Evolutionary conservation across 2,888 invertebrate species (phyloP), one percentile per base, ranked within the genome.

Genomic region (Hirtodrosophila cameraria): DNA sequence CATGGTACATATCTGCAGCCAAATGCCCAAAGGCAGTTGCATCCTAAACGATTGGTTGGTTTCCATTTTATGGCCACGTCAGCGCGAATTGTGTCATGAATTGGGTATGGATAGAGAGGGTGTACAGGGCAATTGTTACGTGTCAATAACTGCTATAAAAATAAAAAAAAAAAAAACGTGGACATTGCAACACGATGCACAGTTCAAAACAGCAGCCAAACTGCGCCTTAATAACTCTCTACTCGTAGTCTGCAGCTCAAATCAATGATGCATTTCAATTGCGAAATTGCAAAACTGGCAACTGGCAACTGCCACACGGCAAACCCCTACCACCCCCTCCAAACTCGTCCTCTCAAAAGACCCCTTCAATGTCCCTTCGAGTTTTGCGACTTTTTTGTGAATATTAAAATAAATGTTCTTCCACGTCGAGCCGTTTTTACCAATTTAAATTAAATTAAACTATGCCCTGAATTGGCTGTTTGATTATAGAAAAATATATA

Each of bases 251-350:
- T 65, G 67, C 66, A 63, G 54, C 74, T 74, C 85, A 85, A 86
- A 84, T 86, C 84, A 85, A 84, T 71, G 87, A 82, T 82, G 84
- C 84, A 85, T 84, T 84, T 86, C 85, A 85, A 86, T 85, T 82
- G 75, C 65, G 60, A 74, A 75, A 80, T 75, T 78, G 73, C 66
- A 69, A 81, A 62, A 61, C 74, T n/a, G n/a, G n/a, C n/a, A n/a
- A n/a, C 18, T 45, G 38, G 25, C 46, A 63, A 70, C 55, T 62
- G 50, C 28, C 49, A 49, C 25, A 45, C 45, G 30, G 54, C n/a
- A n/a, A n/a, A n/a, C n/a, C n/a, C n/a, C n/a, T n/a, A n/a, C n/a
- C n/a, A n/a, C n/a, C n/a, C n/a, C n/a, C n/a, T n/a, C n/a, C n/a
- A n/a, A n/a, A n/a, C 41, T 27, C 62, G 41, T 35, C 39, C 38